These are phyloP conservation scores for Nematostella vectensis DNA, from an alignment of 92 coral and sea anemone species.

Conservation along the genomic window DNA sequence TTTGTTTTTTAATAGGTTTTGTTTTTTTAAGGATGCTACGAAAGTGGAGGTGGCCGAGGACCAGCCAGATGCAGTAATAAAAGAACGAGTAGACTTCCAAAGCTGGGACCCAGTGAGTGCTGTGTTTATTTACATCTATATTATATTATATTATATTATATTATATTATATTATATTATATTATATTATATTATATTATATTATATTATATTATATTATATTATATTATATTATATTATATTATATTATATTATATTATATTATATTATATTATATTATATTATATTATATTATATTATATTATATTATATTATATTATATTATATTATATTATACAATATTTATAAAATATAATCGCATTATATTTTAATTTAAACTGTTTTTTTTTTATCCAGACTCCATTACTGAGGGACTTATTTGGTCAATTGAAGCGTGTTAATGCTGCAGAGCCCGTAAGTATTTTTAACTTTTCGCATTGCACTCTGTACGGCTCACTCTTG, in stretches of 20 bases:
- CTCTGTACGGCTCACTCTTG: neutral
- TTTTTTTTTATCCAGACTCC: slow-evolving; percentile 40
- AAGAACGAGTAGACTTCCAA: slow-evolving; percentile 45
- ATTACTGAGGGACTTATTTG: slow-evolving; percentile 59
- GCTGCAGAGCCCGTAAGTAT: slow-evolving; percentile 10
- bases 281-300: too few species aligned
- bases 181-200: neutral
- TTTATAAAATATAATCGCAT: neutral
- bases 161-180: neutral
- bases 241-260: too few species aligned
- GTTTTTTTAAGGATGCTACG: neutral
- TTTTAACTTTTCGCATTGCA: neutral
- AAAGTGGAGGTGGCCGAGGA: slow-evolving; percentile 16
- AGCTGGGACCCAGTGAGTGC: slow-evolving; percentile 95
- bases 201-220: too few species aligned
- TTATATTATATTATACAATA: too few species aligned
- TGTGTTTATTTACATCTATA: neutral
- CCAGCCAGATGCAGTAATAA: slow-evolving; percentile 43
- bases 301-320: too few species aligned
- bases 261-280: too few species aligned
- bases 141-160: neutral
- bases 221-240: too few species aligned
- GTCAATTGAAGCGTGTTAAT: slow-evolving; percentile 45
- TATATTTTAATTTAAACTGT: neutral
- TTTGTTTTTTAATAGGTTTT: too few species aligned